A percentile compares a stretch with the other conserved stretches of the same genome.
These are phyloP conservation scores for Diabrotica undecimpunctata DNA, from an alignment of 1,140 invertebrate species.

Conservation along the genomic window DNA sequence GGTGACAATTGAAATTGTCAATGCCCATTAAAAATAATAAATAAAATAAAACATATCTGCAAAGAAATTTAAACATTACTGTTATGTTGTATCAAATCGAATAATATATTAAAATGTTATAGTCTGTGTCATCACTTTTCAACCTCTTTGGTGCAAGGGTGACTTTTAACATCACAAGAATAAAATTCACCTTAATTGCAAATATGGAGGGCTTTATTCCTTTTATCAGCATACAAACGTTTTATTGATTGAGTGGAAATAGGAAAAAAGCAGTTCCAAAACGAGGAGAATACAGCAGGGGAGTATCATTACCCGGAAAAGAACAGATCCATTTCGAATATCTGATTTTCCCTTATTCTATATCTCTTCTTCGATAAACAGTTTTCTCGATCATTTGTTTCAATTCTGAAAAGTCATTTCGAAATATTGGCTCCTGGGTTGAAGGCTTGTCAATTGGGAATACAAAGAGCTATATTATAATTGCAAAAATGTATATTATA, in stretches of 20 bases:
- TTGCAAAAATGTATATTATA: not conserved
- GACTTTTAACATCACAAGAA: conserved; percentile 7
- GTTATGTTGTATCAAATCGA: too few relatives aligned
- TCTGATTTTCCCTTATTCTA: conserved; percentile 29
- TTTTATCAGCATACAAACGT: conserved; percentile 12
- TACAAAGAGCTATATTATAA: not conserved
- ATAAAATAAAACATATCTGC: too few relatives aligned
- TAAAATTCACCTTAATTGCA: conserved; percentile 11
- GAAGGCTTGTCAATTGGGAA: not conserved
- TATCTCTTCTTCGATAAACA: conserved; percentile 24
- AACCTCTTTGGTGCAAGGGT: too few relatives aligned
- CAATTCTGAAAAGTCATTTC: conserved; percentile 14
- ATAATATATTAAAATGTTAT: too few relatives aligned
- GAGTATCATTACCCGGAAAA: conserved; percentile 24
- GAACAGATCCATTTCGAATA: conserved; percentile 18
- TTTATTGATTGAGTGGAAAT: conserved; percentile 26
- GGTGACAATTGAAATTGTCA: too few relatives aligned
- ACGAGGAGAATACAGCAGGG: conserved; percentile 21
- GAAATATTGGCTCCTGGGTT: not conserved
- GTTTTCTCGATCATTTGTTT: conserved; percentile 24
- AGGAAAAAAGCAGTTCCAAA: conserved; percentile 23
- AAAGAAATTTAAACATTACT: too few relatives aligned
- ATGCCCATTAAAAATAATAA: too few relatives aligned
- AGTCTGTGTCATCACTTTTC: too few relatives aligned
- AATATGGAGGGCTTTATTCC: conserved; percentile 11